These are phyloP conservation scores for Harmothoe impar DNA, from an alignment of 2,888 invertebrate genomes.

Conservation along the genomic window DNA sequence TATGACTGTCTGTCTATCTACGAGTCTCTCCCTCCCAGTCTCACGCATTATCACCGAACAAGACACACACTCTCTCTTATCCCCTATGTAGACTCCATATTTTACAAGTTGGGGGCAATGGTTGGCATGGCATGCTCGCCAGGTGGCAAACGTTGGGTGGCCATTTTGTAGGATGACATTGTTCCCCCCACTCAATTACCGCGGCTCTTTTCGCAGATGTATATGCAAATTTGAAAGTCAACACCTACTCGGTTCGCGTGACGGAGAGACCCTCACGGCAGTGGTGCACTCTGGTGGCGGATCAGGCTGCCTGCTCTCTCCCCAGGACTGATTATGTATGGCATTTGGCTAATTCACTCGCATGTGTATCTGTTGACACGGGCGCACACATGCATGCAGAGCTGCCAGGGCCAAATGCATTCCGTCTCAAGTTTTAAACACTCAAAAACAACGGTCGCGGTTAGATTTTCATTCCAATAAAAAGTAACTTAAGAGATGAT, in stretches of 20 bases:
- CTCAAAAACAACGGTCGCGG: background rate
- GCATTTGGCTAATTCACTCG: slow-evolving; percentile 55
- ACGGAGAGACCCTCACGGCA: slow-evolving; percentile 45
- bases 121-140: background rate
- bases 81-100: background rate
- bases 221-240: slow-evolving; percentile 62
- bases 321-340: slow-evolving; percentile 40
- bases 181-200: slow-evolving; percentile 56
- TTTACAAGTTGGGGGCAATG: background rate
- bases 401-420: background rate
- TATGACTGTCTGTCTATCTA: too few species aligned
- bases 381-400: background rate
- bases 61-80: background rate
- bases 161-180: slow-evolving; percentile 26
- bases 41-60: slow-evolving; percentile 5
- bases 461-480: background rate
- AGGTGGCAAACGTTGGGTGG: background rate
- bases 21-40: too few species aligned
- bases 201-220: slow-evolving; percentile 48
- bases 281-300: slow-evolving; percentile 58
- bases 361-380: slow-evolving; percentile 20
- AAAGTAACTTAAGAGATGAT: too few species aligned
- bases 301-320: background rate
- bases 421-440: background rate
- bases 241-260: slow-evolving; percentile 47